These are phyloP conservation scores for Diuraphis noxia DNA, from an alignment of 1,140 invertebrate genomes.

Conservation along the genomic window DNA sequence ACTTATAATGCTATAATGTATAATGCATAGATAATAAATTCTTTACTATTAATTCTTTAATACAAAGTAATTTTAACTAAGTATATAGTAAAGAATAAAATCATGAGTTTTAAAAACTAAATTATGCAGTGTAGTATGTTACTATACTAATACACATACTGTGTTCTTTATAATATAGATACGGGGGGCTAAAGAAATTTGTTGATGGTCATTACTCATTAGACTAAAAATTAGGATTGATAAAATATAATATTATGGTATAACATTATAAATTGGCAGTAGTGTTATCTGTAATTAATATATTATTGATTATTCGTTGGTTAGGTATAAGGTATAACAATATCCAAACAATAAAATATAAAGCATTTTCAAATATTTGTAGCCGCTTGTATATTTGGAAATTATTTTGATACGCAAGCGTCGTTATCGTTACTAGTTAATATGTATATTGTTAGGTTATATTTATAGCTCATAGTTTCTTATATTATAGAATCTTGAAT, in stretches of 20 bases:
- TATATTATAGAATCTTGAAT: not conserved
- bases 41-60: not conserved
- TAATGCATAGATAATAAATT: not conserved
- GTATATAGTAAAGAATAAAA: not conserved
- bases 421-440: not conserved
- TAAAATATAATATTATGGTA: no score
- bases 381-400: not conserved
- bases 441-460: not conserved
- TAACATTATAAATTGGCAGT: no score
- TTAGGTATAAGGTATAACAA: no score
- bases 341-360: no score
- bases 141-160: not conserved
- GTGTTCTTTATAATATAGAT: not conserved
- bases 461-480: not conserved
- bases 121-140: not conserved
- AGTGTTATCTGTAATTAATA: no score
- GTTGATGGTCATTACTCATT: no score
- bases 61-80: not conserved
- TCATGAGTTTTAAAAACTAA: not conserved
- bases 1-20: not conserved
- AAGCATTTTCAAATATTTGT: no score
- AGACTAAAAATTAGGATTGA: no score
- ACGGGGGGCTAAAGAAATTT: no score
- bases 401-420: not conserved
- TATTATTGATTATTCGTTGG: no score